These are phyloP conservation scores for Conops quadrifasciatus DNA, from an alignment of 2,888 invertebrate species.

Conservation along the genomic window DNA sequence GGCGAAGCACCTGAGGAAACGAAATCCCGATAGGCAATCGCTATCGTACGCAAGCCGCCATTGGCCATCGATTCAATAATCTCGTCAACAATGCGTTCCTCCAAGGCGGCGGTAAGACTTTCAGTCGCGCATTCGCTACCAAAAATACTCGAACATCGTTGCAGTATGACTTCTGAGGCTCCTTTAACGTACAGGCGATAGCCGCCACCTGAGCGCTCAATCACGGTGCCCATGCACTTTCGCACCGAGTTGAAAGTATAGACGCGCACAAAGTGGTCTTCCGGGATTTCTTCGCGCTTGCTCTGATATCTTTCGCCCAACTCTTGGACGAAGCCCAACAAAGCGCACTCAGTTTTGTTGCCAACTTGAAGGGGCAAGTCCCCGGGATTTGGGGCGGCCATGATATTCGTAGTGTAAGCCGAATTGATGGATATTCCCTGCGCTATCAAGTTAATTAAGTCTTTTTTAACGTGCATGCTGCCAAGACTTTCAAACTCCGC, in stretches of 20 bases:
- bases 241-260: conserved; percentile 99
- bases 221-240: conserved; percentile 98
- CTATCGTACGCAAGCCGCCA: conserved; percentile 94
- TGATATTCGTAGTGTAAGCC: conserved; percentile 94
- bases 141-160: conserved; percentile 95
- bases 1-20: conserved; percentile 89
- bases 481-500: conserved; percentile 83
- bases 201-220: conserved; percentile 85
- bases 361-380: conserved; percentile 94
- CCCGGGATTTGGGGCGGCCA: conserved; percentile 82
- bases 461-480: conserved; percentile 82
- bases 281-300: conserved; percentile 88
- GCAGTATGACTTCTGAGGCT: conserved; percentile 98
- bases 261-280: conserved; percentile 89
- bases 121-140: conserved; percentile 91
- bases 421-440: conserved; percentile 93
- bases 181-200: conserved; percentile 96
- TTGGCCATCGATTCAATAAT: conserved; percentile 99
- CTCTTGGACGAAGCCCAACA: conserved; percentile 92
- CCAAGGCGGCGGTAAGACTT: conserved; percentile 92
- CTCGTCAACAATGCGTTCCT: conserved; percentile 87
- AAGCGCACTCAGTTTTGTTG: conserved; percentile 98
- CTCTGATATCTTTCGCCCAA: conserved; percentile 93
- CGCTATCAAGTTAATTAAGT: conserved; percentile 83
- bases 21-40: conserved; percentile 94